Evolutionary conservation across 2,888 invertebrate species (phyloP).

Genomic region (Pyrocoelia pectoralis): DNA sequence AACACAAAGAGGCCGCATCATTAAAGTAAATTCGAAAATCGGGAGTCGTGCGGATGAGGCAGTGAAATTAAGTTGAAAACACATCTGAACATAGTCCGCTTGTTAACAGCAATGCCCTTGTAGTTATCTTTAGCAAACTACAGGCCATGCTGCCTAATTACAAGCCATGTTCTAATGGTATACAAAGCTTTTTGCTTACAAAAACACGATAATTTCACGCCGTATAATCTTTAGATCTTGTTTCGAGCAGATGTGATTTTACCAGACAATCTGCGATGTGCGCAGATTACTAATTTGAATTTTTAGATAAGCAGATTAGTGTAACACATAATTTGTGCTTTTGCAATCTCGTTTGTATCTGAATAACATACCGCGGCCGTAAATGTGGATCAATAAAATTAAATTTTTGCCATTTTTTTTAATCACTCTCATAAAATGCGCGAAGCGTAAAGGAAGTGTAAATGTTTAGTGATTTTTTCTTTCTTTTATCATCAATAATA

Average conservation of each 20-base stretch:
- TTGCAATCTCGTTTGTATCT: background rate
- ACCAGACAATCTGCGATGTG: slow-evolving; percentile 12
- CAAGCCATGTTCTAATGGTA: slow-evolving; percentile 35
- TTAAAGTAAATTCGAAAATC: slow-evolving; percentile 31
- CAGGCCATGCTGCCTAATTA: slow-evolving; percentile 39
- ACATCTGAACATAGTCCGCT: slow-evolving; percentile 36
- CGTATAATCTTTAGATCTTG: slow-evolving; percentile 41
- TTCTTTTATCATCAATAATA: no score
- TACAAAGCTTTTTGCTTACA: slow-evolving; percentile 35
- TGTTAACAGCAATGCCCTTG: slow-evolving; percentile 37
- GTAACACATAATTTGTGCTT: background rate
- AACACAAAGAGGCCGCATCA: slow-evolving; percentile 23
- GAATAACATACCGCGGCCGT: no score
- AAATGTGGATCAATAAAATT: no score
- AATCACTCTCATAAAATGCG: no score
- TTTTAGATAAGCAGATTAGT: slow-evolving; percentile 4
- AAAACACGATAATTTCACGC: slow-evolving; percentile 42
- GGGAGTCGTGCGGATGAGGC: slow-evolving; percentile 38
- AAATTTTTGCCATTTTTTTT: no score
- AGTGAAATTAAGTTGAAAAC: slow-evolving; percentile 42
- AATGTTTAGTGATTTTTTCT: no score
- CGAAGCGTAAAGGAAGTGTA: no score
- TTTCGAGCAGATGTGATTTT: slow-evolving; percentile 45
- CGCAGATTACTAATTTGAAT: background rate
- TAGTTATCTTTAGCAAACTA: slow-evolving; percentile 38